Evolutionary conservation across 2,888 invertebrate species (phyloP).

Genomic region (Helobdella robusta): DNA sequence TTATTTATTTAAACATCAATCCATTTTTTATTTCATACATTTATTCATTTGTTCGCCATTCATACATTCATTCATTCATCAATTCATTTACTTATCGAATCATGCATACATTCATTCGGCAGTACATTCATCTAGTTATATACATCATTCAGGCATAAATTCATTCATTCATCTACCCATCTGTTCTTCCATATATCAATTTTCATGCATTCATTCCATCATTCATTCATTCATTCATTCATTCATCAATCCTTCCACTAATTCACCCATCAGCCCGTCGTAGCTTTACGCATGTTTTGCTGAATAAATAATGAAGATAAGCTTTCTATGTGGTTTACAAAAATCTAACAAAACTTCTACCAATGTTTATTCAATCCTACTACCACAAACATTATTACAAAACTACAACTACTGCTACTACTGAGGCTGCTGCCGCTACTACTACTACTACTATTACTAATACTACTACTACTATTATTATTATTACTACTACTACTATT

Average conservation of each 20-base stretch:
- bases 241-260: background rate
- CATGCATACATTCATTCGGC: background rate
- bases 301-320: no score
- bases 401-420: no score
- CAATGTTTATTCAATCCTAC: no score
- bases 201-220: background rate
- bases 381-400: no score
- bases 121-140: background rate
- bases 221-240: background rate
- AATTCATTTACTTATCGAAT: background rate
- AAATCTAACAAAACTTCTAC: no score
- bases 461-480: constrained; percentile 11
- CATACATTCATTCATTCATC: background rate
- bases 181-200: no score
- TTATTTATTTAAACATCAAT: background rate
- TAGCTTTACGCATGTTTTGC: no score
- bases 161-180: background rate
- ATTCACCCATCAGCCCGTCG: no score
- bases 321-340: no score
- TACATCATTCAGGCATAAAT: background rate
- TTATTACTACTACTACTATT: constrained; percentile 12
- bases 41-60: background rate
- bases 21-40: background rate
- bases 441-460: no score
- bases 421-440: no score